A percentile compares a stretch with the other conserved stretches of the same genome.
Evolutionary conservation across 2,888 invertebrate genomes (phyloP).

Genomic region (Flabesymbios commensalis): DNA sequence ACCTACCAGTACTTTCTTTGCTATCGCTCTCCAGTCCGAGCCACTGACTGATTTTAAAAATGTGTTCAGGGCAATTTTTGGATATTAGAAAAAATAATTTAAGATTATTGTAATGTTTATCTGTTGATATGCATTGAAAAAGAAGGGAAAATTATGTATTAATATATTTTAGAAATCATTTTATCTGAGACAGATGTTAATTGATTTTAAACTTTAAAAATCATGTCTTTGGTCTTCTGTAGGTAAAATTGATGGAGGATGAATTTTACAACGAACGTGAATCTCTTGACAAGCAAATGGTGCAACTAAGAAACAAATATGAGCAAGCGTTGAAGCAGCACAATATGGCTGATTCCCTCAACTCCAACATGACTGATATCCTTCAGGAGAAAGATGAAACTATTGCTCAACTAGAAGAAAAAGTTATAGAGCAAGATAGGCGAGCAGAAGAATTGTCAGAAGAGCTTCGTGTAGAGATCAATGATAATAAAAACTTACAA

Average conservation of each 20-base stretch:
- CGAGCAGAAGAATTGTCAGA: slow-evolving; percentile 50
- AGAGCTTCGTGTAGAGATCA: slow-evolving; percentile 47
- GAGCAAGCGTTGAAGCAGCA: slow-evolving; percentile 77
- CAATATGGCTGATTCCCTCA: slow-evolving; percentile 46
- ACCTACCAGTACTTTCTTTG: too few species aligned
- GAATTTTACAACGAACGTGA: slow-evolving; percentile 67
- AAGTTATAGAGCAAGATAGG: slow-evolving; percentile 61
- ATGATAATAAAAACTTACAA: slow-evolving; percentile 43
- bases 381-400: slow-evolving; percentile 87
- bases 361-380: slow-evolving; percentile 62
- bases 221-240: too few species aligned
- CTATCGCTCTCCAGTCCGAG: too few species aligned
- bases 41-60: too few species aligned
- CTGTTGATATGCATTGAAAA: too few species aligned
- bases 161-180: too few species aligned
- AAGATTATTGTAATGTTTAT: too few species aligned
- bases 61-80: too few species aligned
- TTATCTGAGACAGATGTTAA: too few species aligned
- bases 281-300: slow-evolving; percentile 77
- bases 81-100: too few species aligned
- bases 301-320: slow-evolving; percentile 73
- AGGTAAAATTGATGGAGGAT: slow-evolving; percentile 45
- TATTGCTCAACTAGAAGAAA: slow-evolving; percentile 85
- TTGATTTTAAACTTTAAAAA: too few species aligned
- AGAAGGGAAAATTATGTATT: too few species aligned